These are phyloP conservation scores for Lophius piscatorius DNA, from an alignment of 2,113 vertebrate species.

Conservation along the genomic window DNA sequence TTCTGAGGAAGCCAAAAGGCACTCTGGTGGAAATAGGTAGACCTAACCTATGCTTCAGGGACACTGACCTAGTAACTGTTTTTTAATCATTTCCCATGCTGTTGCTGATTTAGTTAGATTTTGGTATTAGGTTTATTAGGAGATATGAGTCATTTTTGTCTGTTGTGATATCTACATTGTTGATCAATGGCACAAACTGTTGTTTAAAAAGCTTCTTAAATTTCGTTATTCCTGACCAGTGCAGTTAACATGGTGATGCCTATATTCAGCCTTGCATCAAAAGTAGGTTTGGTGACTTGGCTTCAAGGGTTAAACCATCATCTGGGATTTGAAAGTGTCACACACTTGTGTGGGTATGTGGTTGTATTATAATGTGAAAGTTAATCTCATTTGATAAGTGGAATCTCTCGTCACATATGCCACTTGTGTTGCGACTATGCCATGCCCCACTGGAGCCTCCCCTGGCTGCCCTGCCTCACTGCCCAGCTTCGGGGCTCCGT, in stretches of 20 bases:
- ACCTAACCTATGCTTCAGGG: too few relatives aligned
- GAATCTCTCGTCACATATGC: slow-evolving; percentile 68
- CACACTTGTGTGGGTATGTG: background rate
- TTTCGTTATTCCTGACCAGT: slow-evolving; percentile 16
- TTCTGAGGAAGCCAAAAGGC: too few relatives aligned
- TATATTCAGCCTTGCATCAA: slow-evolving; percentile 1
- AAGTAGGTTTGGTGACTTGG: slow-evolving; percentile 17
- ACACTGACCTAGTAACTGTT: too few relatives aligned
- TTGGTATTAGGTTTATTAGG: too few relatives aligned
- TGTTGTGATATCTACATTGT: too few relatives aligned
- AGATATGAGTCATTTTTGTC: too few relatives aligned
- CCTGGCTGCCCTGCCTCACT: slow-evolving; percentile 64
- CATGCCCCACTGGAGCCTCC: slow-evolving; percentile 43
- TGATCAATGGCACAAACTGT: too few relatives aligned
- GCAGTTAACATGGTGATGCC: background rate
- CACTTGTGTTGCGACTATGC: slow-evolving; percentile 63
- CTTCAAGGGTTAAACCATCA: slow-evolving; percentile 6
- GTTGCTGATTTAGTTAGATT: too few relatives aligned
- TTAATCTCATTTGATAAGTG: slow-evolving; percentile 52
- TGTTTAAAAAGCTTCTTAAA: too few relatives aligned
- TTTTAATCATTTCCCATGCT: too few relatives aligned
- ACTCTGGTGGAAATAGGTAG: too few relatives aligned
- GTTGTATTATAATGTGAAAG: slow-evolving; percentile 50
- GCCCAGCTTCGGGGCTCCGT: slow-evolving; percentile 74
- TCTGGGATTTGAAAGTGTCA: slow-evolving; percentile 1